Evolutionary conservation across 2,797 vertebrate species (phyloP).

Genomic region (Enteromius trimaculatus): DNA sequence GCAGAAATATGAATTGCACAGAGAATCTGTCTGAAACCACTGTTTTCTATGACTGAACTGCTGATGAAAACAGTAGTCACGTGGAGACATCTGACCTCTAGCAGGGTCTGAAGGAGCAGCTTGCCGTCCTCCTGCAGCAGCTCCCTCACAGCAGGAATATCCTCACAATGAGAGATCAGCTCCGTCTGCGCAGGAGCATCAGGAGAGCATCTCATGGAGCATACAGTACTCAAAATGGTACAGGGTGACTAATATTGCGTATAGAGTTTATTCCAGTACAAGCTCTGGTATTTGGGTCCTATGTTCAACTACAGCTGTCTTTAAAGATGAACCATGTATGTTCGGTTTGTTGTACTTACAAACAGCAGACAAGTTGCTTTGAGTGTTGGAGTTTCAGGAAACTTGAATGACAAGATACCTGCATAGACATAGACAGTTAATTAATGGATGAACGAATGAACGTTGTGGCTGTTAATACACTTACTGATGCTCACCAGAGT

Average conservation of each 20-base stretch:
- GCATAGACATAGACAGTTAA: slow-evolving; percentile 56
- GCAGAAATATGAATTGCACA: neutral
- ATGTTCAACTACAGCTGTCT: neutral
- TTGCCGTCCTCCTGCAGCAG: slow-evolving; percentile 90
- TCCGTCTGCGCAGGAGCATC: slow-evolving; percentile 81
- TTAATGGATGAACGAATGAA: neutral
- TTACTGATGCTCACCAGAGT: slow-evolving; percentile 86
- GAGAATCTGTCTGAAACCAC: neutral
- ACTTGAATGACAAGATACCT: slow-evolving; percentile 95
- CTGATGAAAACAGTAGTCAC: neutral
- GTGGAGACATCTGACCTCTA: slow-evolving; percentile 85
- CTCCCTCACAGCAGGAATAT: slow-evolving; percentile 83
- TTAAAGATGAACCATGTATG: neutral
- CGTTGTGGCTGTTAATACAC: neutral
- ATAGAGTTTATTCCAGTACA: neutral
- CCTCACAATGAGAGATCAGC: slow-evolving; percentile 88
- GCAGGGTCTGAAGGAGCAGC: slow-evolving; percentile 87
- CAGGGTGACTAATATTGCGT: neutral
- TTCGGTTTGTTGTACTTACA: slow-evolving; percentile 80
- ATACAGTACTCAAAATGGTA: neutral
- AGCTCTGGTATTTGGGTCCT: neutral
- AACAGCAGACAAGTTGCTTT: slow-evolving; percentile 93
- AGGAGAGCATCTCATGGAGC: neutral
- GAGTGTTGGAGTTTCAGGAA: slow-evolving; percentile 92
- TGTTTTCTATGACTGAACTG: neutral